Evolutionary conservation across 2,888 invertebrate species (phyloP).

Genomic region (Tetranychus truncatus): DNA sequence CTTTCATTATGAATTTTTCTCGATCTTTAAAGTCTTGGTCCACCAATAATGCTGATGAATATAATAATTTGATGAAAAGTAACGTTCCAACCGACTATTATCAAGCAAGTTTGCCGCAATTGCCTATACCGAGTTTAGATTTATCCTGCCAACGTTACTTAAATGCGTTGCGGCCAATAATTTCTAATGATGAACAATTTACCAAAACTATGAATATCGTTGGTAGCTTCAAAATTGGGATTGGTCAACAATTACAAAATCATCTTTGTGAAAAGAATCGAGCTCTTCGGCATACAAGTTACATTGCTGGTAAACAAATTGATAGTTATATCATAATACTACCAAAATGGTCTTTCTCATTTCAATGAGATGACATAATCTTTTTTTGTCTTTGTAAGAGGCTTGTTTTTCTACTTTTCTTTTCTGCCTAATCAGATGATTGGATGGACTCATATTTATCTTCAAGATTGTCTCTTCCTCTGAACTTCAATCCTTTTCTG

Average conservation of each 20-base stretch:
- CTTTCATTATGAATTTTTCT: background rate
- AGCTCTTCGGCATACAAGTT: slow-evolving; percentile 58
- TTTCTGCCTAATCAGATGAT: slow-evolving; percentile 39
- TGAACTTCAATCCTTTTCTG: slow-evolving; percentile 82
- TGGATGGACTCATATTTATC: slow-evolving; percentile 90
- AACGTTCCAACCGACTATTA: slow-evolving; percentile 79
- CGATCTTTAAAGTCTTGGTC: slow-evolving; percentile 6
- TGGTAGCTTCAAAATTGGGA: slow-evolving; percentile 43
- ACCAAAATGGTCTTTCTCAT: background rate
- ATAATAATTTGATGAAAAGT: slow-evolving; percentile 68
- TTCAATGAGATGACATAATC: no score
- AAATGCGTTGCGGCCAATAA: slow-evolving; percentile 56
- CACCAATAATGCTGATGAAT: slow-evolving; percentile 30
- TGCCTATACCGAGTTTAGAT: slow-evolving; percentile 70
- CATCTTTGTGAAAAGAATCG: slow-evolving; percentile 46
- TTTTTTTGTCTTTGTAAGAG: background rate
- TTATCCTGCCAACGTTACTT: slow-evolving; percentile 54
- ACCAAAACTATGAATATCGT: slow-evolving; percentile 46
- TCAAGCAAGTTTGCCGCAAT: slow-evolving; percentile 69
- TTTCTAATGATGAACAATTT: slow-evolving; percentile 44
- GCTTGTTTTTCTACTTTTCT: slow-evolving; percentile 7
- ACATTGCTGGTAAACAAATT: slow-evolving; percentile 45
- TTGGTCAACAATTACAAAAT: slow-evolving; percentile 43
- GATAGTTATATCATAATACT: background rate
- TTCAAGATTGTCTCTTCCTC: slow-evolving; percentile 63